Evolutionary conservation across 2,113 vertebrate genomes (phyloP).

Genomic region (Cricetomys ansorgei): DNA sequence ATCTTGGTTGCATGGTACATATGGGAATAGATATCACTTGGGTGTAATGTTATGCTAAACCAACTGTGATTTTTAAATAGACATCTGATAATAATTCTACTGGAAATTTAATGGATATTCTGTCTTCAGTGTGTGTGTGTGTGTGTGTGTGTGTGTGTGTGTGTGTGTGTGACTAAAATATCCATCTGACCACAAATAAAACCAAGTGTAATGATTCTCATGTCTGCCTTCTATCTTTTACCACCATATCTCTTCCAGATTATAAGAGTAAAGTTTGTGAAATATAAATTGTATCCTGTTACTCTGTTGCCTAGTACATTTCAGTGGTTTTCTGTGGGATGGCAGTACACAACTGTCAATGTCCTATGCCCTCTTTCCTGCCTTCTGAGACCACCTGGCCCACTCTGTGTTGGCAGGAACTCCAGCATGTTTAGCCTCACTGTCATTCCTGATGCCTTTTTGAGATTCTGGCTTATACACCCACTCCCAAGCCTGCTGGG

Average conservation of each 20-base stretch:
- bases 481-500: too few relatives aligned
- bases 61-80: background rate
- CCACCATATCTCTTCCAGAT: background rate
- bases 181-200: background rate
- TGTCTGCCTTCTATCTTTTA: background rate
- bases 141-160: too few relatives aligned
- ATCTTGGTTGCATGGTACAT: background rate
- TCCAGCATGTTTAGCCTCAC: background rate
- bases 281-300: background rate
- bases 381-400: background rate
- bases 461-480: background rate
- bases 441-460: background rate
- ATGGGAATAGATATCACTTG: background rate
- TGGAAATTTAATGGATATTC: background rate
- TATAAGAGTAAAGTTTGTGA: background rate
- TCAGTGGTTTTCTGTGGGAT: background rate
- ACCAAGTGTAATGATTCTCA: background rate
- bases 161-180: rapidly evolving
- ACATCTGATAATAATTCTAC: background rate
- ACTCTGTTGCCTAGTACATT: background rate
- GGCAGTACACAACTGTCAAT: background rate
- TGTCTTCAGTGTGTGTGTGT: background rate
- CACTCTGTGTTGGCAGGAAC: rapidly evolving
- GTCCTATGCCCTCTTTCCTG: background rate
- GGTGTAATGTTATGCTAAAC: background rate